Conservation (phyloP, 92 coral and sea anemone species). For the Epizoanthus rinbou region DNA sequence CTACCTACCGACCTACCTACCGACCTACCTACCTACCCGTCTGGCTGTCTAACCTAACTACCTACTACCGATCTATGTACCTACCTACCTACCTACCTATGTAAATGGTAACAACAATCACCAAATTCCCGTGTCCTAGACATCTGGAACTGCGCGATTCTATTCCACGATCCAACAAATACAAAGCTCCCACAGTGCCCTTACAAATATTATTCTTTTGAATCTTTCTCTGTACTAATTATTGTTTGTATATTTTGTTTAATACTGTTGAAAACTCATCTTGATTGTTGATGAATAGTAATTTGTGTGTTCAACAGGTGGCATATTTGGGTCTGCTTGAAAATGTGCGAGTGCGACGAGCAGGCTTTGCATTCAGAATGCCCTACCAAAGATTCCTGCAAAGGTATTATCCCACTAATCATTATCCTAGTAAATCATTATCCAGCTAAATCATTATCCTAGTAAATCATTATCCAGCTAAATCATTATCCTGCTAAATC, state of each 20-base stretch:
- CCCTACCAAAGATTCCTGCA: conserved; percentile 83
- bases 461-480: too few species aligned
- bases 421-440: too few species aligned
- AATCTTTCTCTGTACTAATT: background rate
- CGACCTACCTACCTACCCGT: too few species aligned
- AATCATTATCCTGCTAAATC: background rate
- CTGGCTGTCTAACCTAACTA: too few species aligned
- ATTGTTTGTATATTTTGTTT: background rate
- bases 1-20: background rate
- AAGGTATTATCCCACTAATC: conserved; percentile 56
- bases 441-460: background rate
- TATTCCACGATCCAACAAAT: too few species aligned
- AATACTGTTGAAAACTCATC: background rate
- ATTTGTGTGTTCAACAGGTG: conserved; percentile 58
- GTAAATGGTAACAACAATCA: too few species aligned
- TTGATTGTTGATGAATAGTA: background rate
- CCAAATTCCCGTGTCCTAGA: background rate
- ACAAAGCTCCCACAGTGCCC: background rate
- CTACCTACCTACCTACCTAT: too few species aligned
- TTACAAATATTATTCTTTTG: background rate
- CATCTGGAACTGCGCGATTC: too few species aligned
- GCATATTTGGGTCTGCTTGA: conserved; percentile 93
- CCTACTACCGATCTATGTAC: background rate
- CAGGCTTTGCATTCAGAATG: conserved; percentile 97
- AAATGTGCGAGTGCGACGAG: conserved; percentile 96